Conservation (phyloP, 2,888 invertebrate species). For the Pheosia tremula region DNA sequence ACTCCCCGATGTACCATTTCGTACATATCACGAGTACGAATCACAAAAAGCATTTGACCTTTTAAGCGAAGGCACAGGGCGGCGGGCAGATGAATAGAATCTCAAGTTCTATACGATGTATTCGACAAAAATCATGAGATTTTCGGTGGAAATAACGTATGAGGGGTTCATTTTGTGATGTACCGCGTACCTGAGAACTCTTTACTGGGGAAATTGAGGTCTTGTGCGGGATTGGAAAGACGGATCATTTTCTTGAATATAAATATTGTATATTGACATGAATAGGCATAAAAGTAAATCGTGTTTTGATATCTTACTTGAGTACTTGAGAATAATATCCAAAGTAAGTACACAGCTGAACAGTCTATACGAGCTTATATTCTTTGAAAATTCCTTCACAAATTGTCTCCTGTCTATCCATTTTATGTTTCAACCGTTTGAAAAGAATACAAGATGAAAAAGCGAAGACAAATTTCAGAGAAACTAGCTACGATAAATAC, state of each 20-base stretch:
- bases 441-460: conserved; percentile 11
- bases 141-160: conserved; percentile 31
- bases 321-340: neutral
- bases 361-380: too few relatives aligned
- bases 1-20: neutral
- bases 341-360: too few relatives aligned
- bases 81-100: conserved; percentile 27
- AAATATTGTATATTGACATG: neutral
- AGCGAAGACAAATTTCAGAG: conserved; percentile 18
- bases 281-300: neutral
- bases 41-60: conserved; percentile 25
- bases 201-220: conserved; percentile 27
- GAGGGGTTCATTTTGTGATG: conserved; percentile 36
- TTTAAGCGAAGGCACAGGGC: conserved; percentile 21
- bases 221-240: neutral
- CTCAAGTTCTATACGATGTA: conserved; percentile 28
- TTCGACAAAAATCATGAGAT: conserved; percentile 35
- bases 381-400: neutral
- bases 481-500: conserved; percentile 31
- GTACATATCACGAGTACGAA: conserved; percentile 3
- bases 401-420: neutral
- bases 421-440: neutral
- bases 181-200: conserved; percentile 29
- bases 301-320: neutral
- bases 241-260: neutral